A percentile compares a stretch with the other conserved stretches of the same genome.
phyloP scores from a whole-genome alignment of 2,113 vertebrate genomes.

The Ploceus nigricollis region DNA sequence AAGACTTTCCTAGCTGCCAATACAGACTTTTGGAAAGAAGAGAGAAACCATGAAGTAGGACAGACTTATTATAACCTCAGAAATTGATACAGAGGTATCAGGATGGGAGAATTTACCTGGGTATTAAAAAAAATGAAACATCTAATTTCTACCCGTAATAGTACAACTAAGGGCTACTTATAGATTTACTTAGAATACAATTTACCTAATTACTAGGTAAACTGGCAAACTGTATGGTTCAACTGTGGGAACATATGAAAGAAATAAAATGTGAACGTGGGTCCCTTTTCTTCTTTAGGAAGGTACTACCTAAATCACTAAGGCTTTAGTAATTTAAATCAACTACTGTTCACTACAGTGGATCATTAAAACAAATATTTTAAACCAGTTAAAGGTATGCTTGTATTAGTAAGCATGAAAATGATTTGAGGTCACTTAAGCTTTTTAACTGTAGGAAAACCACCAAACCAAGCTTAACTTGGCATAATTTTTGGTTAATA shows the following conservation, averaged over 20 bases:
- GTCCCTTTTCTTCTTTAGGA: not conserved
- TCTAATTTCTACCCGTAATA: not conserved
- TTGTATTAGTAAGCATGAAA: not conserved
- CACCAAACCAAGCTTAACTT: not conserved
- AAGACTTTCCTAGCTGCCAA: not conserved
- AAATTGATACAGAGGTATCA: not conserved
- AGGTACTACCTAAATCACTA: not conserved
- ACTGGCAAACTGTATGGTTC: not conserved
- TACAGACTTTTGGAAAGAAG: not conserved
- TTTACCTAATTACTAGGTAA: not conserved
- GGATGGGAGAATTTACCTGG: not conserved
- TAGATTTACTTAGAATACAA: not conserved
- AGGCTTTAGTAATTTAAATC: not conserved
- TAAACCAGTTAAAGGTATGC: not conserved
- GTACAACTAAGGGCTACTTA: not conserved
- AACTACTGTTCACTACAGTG: not conserved
- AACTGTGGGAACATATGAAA: not conserved
- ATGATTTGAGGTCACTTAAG: not conserved
- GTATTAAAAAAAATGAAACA: not conserved
- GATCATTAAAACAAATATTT: not conserved
- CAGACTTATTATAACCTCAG: not conserved
- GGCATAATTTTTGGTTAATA: not conserved
- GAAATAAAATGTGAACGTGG: not conserved
- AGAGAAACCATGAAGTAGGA: not conserved
- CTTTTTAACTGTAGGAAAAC: not conserved